Base-by-base conservation (phyloP, 1,140 invertebrate genomes). In the Nephila pilipes region DNA sequence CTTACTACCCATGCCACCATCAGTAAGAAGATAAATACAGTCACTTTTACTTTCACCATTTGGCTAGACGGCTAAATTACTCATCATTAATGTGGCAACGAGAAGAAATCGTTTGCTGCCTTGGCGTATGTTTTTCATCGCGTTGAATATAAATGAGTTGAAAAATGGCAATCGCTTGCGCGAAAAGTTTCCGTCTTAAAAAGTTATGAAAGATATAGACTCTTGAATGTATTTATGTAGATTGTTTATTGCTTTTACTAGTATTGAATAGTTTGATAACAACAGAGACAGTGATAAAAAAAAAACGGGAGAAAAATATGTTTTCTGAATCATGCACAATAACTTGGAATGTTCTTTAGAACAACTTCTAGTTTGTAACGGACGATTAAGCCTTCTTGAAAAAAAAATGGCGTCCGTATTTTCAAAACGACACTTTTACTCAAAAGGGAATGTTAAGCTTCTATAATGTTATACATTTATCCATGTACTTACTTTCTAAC, bases 61-160 rank as follows among this genome's bases (percentile, higher is more conserved):
- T 25, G 69, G 69, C 69, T 29, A 75, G 69, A 75, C 69, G 69
- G 69, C 69, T 75, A 75, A 75, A 75, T 75, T 75, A 75, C 69
- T 75, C 25, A 75, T 36, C 69, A 75, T 75, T 75, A 75, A 36
- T 75, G 69, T 75, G 69, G 69, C 69, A 75, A 75, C 69, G 69
- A 75, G 69, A 75, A 36, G 46, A 75, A 75, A 75, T 75, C 69
- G 69, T 32, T 29, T 75, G 69, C 69, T 25, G 29, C 29, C 32
- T 75, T 36, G 69, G 29, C 32, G 69, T 75, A 75, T 75, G 69
- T 75, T 75, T 75, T 75, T 75, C 69, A 75, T 36, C 69, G 29
- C 8, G n/a, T n/a, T 65, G 69, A 75, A 75, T 75, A 75, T 75
- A 75, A 75, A 75, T 75, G 16, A 75, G 69, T 32, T 75, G 29